Percentiles rank a stretch among this genome's conserved stretches.
Evolutionary conservation across 2,113 vertebrate genomes (phyloP).

Genomic region (Carassius auratus): DNA sequence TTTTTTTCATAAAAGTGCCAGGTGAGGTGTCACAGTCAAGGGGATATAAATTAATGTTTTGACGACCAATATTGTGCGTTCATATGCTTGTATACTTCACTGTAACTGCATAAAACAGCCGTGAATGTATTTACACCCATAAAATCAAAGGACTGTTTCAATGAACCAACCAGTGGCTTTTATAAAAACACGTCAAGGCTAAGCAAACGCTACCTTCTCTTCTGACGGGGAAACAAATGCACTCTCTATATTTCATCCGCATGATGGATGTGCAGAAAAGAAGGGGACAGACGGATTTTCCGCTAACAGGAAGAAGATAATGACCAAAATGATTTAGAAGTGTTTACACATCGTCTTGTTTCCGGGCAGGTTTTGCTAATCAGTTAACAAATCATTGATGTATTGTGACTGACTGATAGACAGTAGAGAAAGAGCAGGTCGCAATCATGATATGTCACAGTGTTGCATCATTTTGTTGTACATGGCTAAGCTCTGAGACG

Average conservation of each 20-base stretch:
- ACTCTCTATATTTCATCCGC: slow-evolving; percentile 23
- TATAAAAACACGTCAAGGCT: slow-evolving; percentile 15
- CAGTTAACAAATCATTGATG: not conserved
- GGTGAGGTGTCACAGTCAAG: not conserved
- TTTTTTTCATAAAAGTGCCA: not conserved
- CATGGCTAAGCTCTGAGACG: not conserved
- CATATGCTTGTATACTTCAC: not conserved
- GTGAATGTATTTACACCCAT: not conserved
- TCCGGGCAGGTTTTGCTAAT: not conserved
- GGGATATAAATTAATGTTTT: slow-evolving; percentile 1
- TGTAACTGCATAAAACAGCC: slow-evolving; percentile 11
- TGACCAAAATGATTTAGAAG: slow-evolving; percentile 20
- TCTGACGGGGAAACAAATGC: slow-evolving; percentile 35
- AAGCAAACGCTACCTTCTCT: slow-evolving; percentile 9
- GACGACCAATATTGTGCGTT: not conserved
- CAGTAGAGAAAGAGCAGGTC: not conserved
- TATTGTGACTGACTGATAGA: not conserved
- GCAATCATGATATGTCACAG: slow-evolving; percentile 40
- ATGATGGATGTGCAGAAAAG: slow-evolving; percentile 38
- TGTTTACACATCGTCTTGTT: slow-evolving; percentile 5
- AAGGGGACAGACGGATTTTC: slow-evolving; percentile 4
- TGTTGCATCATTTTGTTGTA: slow-evolving; percentile 51
- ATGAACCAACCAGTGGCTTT: slow-evolving; percentile 26
- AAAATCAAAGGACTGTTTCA: slow-evolving; percentile 25
- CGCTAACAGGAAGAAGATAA: slow-evolving; percentile 19